Evolutionary conservation across 2,113 vertebrate genomes (phyloP).

Genomic region (Patagioenas fasciata): DNA sequence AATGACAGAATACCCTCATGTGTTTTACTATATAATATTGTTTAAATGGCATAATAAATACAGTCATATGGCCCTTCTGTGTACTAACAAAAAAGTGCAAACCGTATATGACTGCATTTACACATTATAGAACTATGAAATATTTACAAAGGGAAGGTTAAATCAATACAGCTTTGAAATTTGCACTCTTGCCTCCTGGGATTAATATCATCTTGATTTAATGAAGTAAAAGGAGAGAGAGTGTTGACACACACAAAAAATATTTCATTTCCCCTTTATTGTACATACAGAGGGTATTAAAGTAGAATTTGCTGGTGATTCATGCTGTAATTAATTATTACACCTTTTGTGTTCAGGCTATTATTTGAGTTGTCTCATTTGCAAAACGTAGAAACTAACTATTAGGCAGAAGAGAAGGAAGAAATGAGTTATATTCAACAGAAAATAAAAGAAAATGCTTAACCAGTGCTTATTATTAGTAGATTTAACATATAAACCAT

Average conservation of each 20-base stretch:
- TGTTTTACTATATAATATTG: constrained; percentile 57
- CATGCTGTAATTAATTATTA: constrained; percentile 68
- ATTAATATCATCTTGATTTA: constrained; percentile 77
- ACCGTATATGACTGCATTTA: constrained; percentile 58
- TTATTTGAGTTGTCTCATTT: constrained; percentile 42
- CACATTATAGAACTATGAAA: constrained; percentile 73
- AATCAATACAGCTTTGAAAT: constrained; percentile 79
- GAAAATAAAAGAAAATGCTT: neutral
- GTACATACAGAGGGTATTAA: constrained; percentile 54
- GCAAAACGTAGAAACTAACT: constrained; percentile 34
- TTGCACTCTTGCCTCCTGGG: constrained; percentile 71
- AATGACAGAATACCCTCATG: constrained; percentile 17
- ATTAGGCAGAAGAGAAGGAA: neutral
- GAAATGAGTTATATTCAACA: neutral
- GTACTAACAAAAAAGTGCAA: constrained; percentile 35
- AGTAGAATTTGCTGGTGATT: constrained; percentile 55
- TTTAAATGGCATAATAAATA: constrained; percentile 66
- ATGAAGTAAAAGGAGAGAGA: constrained; percentile 73
- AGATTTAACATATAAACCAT: neutral
- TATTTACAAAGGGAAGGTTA: constrained; percentile 80
- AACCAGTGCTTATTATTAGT: neutral
- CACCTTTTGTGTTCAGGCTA: constrained; percentile 38
- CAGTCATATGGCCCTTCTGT: constrained; percentile 17
- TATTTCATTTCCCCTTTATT: constrained; percentile 43
- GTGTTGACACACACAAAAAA: constrained; percentile 71